Evolutionary conservation across 2,888 invertebrate species (phyloP).

Genomic region (Thumatha senex): DNA sequence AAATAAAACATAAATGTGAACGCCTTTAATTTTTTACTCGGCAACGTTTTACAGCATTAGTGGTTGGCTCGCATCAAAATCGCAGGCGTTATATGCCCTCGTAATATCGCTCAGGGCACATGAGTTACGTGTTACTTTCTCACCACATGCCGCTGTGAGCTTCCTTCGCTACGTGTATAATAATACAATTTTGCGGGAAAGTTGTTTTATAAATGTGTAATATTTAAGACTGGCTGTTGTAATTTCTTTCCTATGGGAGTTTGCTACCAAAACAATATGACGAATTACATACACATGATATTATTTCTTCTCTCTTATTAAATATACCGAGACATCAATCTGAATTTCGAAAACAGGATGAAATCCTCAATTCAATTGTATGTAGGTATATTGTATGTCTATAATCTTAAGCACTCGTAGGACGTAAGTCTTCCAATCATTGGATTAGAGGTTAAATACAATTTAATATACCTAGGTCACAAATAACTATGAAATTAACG

Average conservation of each 20-base stretch:
- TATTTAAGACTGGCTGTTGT: slow-evolving; percentile 6
- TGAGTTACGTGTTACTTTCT: slow-evolving; percentile 10
- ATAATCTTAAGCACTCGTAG: too few relatives aligned
- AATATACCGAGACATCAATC: neutral
- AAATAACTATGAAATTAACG: too few relatives aligned
- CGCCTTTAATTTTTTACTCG: slow-evolving; percentile 7
- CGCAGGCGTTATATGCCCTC: slow-evolving; percentile 13
- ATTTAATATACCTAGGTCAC: too few relatives aligned
- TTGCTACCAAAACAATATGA: neutral
- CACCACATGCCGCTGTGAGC: slow-evolving; percentile 1
- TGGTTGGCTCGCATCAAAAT: slow-evolving; percentile 12
- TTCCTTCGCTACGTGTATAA: slow-evolving; percentile 4
- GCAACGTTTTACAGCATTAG: slow-evolving; percentile 11
- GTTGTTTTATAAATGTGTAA: slow-evolving; percentile 11
- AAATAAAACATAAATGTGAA: slow-evolving; percentile 19
- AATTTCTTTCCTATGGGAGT: slow-evolving; percentile 1
- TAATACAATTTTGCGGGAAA: slow-evolving; percentile 11
- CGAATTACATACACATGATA: neutral
- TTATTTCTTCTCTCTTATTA: neutral
- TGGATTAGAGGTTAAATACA: too few relatives aligned
- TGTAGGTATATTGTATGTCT: too few relatives aligned
- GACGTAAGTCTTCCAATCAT: too few relatives aligned
- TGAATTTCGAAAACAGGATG: too few relatives aligned
- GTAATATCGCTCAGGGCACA: slow-evolving; percentile 9
- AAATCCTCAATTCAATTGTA: too few relatives aligned